Conservation (phyloP, 2,888 invertebrate genomes). For the Norana najaformis region DNA sequence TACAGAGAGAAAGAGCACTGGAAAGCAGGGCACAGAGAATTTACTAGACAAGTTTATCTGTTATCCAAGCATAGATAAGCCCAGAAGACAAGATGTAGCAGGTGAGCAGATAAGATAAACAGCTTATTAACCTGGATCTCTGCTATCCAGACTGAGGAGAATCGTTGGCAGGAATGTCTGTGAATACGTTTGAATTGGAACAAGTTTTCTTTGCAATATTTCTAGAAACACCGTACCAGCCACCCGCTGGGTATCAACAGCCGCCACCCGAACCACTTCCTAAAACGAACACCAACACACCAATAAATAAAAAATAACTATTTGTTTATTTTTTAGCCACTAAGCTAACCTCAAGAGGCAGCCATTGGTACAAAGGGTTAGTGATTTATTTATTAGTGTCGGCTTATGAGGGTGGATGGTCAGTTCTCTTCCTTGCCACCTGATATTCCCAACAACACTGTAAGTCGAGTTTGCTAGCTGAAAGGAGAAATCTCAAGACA, state of each 20-base stretch:
- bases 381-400: too few relatives aligned
- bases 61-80: background rate
- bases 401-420: too few relatives aligned
- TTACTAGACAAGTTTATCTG: background rate
- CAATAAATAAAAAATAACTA: background rate
- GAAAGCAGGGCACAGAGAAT: background rate
- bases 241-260: slow-evolving; percentile 58
- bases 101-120: background rate
- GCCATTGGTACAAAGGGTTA: too few relatives aligned
- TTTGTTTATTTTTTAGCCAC: too few relatives aligned
- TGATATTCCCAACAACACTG: too few relatives aligned
- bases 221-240: slow-evolving; percentile 60
- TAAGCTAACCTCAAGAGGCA: too few relatives aligned
- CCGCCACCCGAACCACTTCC: slow-evolving; percentile 60
- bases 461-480: too few relatives aligned
- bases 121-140: slow-evolving; percentile 65
- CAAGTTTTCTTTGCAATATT: slow-evolving; percentile 58
- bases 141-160: slow-evolving; percentile 67
- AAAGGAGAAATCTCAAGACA: too few relatives aligned
- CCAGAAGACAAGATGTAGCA: background rate
- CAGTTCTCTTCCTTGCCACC: too few relatives aligned
- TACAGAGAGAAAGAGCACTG: background rate
- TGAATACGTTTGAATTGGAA: slow-evolving; percentile 66
- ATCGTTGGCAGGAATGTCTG: slow-evolving; percentile 70
- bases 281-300: slow-evolving; percentile 38